Evolutionary conservation across 2,113 vertebrate genomes (phyloP).

Genomic region (Petaurus breviceps): DNA sequence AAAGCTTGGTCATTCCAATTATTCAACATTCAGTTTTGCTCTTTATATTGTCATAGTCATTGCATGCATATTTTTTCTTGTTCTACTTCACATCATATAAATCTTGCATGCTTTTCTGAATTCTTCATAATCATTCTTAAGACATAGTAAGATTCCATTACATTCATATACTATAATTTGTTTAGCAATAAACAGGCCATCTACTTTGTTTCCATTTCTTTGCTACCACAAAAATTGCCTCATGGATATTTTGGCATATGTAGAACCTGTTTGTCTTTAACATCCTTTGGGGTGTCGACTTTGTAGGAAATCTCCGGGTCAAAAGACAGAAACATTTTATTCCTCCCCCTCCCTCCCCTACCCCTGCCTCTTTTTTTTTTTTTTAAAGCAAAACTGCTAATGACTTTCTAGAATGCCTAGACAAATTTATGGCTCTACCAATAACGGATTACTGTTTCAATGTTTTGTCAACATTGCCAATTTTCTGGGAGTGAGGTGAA

Average conservation of each 20-base stretch:
- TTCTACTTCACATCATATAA: too few relatives aligned
- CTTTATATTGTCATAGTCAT: too few relatives aligned
- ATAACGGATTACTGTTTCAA: background rate
- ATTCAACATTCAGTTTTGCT: too few relatives aligned
- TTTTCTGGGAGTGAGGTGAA: background rate
- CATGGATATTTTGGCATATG: background rate
- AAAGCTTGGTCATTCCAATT: background rate
- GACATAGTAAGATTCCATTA: background rate
- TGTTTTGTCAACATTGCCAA: background rate
- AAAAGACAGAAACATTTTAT: background rate
- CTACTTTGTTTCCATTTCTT: background rate
- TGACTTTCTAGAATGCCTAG: background rate
- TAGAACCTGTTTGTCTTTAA: background rate
- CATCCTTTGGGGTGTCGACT: background rate
- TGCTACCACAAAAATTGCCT: background rate
- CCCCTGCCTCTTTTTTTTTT: too few relatives aligned
- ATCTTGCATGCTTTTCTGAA: background rate
- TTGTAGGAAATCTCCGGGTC: background rate
- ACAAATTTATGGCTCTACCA: background rate
- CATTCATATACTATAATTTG: background rate
- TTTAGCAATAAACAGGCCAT: background rate
- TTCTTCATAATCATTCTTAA: background rate
- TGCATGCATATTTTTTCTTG: too few relatives aligned
- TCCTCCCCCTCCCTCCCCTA: too few relatives aligned
- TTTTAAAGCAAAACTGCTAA: background rate